Base-by-base conservation (phyloP, 2,797 vertebrate species). In the Psittacula derbiana region DNA sequence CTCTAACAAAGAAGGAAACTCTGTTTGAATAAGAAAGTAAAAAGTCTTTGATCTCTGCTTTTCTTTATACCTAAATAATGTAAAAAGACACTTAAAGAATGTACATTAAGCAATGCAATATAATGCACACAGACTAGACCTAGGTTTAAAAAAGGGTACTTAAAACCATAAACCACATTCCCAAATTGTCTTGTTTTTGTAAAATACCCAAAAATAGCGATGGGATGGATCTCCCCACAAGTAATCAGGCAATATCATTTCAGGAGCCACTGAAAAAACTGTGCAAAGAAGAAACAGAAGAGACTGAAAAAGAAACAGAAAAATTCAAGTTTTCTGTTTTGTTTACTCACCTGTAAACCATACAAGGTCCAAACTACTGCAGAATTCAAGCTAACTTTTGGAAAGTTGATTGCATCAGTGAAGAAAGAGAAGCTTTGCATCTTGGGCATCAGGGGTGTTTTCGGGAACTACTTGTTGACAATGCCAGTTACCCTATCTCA, bases 401-500 rank as follows among this genome's bases (percentile, higher is more conserved):
- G 47, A 72, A 72, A 74, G 21, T 1, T 76, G 67, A 2, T 53
- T 3, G 0, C 43, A 43, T 7, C 40, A n/a, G 30, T 44, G 61
- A 49, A 64, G 40, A 61, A 91, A 73, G n/a, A 8, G 1, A 25
- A 20, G 4, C 55, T 88, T 80, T 85, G 15, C 10, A 24, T 46
- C 43, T 36, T 66, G 52, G 23, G 7, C 19, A 25, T 20, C 17
- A 10, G 28, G 49, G 12, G 3, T 44, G 12, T 47, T 74, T 38
- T 33, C 47, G 58, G 44, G 73, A 28, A 12, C 6, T 7, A 0
- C 0, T 1, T n/a, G 8, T 1, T 47, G 73, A 23, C 16, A 20
- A 15, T 1, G 0, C 36, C 41, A 66, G 33, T 20, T 84, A 20
- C 24, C 10, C 36, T 10, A 0, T 10, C 25, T 43, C 69, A 61